Conservation (phyloP, 2,113 vertebrate species). For the Podarcis cretensis region DNA sequence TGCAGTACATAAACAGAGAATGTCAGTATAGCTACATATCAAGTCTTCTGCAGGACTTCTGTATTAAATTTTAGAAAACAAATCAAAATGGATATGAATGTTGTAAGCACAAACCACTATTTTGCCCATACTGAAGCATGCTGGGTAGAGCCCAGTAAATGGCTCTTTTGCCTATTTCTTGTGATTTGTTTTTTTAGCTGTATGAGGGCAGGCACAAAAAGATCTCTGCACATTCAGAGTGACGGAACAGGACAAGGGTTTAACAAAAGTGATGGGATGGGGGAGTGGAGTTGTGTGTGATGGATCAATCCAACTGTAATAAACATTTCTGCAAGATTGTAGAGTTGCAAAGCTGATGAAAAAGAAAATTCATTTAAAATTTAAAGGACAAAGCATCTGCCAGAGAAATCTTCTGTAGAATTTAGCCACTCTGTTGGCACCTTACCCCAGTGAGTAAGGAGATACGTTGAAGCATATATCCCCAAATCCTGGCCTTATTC, state of each 20-base stretch:
- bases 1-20: too few species aligned
- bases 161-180: too few species aligned
- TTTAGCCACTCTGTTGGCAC: neutral
- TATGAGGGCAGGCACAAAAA: too few species aligned
- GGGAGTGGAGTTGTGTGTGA: neutral
- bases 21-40: too few species aligned
- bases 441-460: neutral
- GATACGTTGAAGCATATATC: neutral
- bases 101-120: too few species aligned
- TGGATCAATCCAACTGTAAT: neutral
- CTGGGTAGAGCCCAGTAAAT: too few species aligned
- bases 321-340: neutral
- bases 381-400: neutral
- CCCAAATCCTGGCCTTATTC: neutral
- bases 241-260: neutral
- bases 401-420: neutral
- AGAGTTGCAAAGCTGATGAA: neutral
- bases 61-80: too few species aligned
- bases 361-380: neutral
- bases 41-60: too few species aligned
- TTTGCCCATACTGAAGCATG: too few species aligned
- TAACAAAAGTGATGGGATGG: neutral
- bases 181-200: too few species aligned
- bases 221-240: too few species aligned
- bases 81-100: too few species aligned